These are phyloP conservation scores for Cassiopea xamachana DNA, from an alignment of 30 jellyfish, hydroid and myxozoan species.

Conservation along the genomic window DNA sequence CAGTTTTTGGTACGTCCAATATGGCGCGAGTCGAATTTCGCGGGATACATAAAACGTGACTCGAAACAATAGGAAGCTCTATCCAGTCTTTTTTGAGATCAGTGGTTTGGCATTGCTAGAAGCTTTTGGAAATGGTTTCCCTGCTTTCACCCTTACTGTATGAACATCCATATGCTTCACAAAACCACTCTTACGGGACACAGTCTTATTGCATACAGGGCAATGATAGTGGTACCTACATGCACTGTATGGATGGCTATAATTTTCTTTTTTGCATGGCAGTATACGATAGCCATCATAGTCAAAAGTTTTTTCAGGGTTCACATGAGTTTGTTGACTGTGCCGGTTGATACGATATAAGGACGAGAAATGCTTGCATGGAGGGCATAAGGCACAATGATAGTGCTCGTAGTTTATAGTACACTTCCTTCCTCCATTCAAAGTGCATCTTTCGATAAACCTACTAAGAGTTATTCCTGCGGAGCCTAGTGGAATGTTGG, in stretches of 20 bases:
- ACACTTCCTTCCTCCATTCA: neutral
- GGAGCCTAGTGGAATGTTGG: neutral
- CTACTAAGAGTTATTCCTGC: neutral
- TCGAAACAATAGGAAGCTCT: too few species aligned
- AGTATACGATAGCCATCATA: neutral
- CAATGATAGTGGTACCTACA: conserved; percentile 1
- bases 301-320: neutral
- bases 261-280: neutral
- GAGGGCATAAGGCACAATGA: conserved; percentile 18
- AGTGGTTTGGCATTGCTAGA: neutral
- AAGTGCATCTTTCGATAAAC: neutral
- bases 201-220: neutral
- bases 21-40: too few species aligned
- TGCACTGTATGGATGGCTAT: neutral
- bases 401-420: neutral
- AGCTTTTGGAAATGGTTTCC: neutral
- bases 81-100: too few species aligned
- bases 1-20: too few species aligned
- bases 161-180: neutral
- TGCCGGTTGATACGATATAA: neutral
- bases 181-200: neutral
- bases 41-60: too few species aligned
- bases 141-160: neutral
- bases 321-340: neutral
- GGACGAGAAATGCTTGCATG: neutral